phyloP scores from a whole-genome alignment of 2,113 vertebrate genomes.

The Electrona antarctica region DNA sequence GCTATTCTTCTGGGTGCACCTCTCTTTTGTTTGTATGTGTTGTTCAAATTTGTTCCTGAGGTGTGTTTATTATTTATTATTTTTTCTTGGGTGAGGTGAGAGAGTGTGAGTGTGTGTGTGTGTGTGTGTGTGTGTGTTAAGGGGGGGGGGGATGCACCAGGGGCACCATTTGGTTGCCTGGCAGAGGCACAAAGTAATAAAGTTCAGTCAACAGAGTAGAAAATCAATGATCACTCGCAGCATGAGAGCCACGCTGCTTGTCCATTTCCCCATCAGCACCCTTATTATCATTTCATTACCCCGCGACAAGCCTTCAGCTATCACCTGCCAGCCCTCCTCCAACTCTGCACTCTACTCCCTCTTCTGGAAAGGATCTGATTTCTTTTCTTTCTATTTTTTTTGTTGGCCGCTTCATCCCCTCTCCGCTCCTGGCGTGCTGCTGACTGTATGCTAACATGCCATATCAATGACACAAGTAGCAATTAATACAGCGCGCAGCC shows the following conservation, averaged over 20 bases:
- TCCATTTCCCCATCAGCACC: constrained; percentile 57
- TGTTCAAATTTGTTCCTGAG: no score
- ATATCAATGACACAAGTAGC: constrained; percentile 52
- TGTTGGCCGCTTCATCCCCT: constrained; percentile 10
- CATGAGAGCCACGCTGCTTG: constrained; percentile 43
- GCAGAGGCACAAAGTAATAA: constrained; percentile 59
- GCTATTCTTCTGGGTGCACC: no score
- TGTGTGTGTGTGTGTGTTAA: constrained; percentile 8
- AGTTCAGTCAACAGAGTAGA: constrained; percentile 70
- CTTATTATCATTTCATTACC: constrained; percentile 74
- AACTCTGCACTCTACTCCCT: background rate
- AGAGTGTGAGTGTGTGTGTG: background rate
- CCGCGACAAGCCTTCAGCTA: constrained; percentile 39
- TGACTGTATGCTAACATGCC: constrained; percentile 47
- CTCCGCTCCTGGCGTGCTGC: constrained; percentile 39
- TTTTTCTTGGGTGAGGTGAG: no score
- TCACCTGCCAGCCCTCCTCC: constrained; percentile 19
- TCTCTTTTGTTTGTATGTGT: no score
- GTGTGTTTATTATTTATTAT: no score
- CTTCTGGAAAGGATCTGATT: constrained; percentile 53
- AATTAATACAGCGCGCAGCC: constrained; percentile 54
- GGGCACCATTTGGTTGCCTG: constrained; percentile 57
- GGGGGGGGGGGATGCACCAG: constrained; percentile 8
- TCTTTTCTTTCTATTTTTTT: constrained; percentile 8
- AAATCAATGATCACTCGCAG: constrained; percentile 75